These are phyloP conservation scores for Cetonia aurata DNA, from an alignment of 2,888 invertebrate genomes.

Conservation along the genomic window DNA sequence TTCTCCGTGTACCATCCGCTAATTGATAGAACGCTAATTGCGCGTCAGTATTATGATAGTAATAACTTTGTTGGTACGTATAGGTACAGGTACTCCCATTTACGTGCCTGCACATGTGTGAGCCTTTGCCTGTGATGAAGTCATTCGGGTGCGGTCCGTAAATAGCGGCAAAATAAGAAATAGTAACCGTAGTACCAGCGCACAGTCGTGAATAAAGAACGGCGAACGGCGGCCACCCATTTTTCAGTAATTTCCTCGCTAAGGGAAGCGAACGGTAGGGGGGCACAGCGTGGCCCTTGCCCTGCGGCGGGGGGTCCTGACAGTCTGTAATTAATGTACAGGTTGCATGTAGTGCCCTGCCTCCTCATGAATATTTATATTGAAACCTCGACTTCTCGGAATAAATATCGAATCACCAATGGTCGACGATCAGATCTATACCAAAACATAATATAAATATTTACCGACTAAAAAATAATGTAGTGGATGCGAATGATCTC, in stretches of 20 bases:
- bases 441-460: constrained; percentile 39
- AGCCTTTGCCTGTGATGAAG: constrained; percentile 42
- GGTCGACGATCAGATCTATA: constrained; percentile 42
- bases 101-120: constrained; percentile 10
- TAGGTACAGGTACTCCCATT: not conserved
- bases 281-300: constrained; percentile 51
- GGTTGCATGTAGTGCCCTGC: constrained; percentile 63
- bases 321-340: constrained; percentile 63
- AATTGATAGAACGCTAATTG: constrained; percentile 57
- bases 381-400: constrained; percentile 49
- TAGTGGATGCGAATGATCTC: not conserved
- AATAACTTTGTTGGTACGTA: constrained; percentile 35
- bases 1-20: constrained; percentile 55
- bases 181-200: constrained; percentile 21
- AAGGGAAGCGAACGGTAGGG: constrained; percentile 57
- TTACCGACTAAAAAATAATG: constrained; percentile 17
- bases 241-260: constrained; percentile 60
- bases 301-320: constrained; percentile 58
- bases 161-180: constrained; percentile 42
- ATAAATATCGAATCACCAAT: constrained; percentile 46
- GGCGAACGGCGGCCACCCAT: constrained; percentile 58
- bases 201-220: constrained; percentile 39
- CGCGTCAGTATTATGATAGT: constrained; percentile 53
- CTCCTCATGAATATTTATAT: constrained; percentile 56
- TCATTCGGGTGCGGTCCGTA: constrained; percentile 45